A percentile compares a stretch with the other conserved stretches of the same genome.
Evolutionary conservation across 2,797 vertebrate species (phyloP).

Genomic region (Clarias platycephalus): DNA sequence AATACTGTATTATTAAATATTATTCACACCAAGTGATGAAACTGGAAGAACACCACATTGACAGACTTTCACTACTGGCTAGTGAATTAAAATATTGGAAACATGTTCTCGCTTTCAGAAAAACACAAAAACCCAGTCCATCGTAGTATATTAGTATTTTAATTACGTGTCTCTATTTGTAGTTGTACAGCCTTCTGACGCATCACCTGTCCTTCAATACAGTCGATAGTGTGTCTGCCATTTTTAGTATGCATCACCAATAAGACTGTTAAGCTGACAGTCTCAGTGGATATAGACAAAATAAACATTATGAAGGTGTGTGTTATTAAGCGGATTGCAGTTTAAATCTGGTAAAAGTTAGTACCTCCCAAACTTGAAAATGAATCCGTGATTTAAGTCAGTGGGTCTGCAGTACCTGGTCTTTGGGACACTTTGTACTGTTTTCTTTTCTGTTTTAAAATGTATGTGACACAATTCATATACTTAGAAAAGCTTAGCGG

Average conservation of each 20-base stretch:
- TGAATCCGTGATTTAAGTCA: not conserved
- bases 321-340: not conserved
- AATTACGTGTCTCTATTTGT: conserved; percentile 5
- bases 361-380: not conserved
- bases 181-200: not conserved
- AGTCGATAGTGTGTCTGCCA: not conserved
- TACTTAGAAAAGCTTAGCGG: not conserved
- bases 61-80: conserved; percentile 15
- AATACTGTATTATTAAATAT: conserved; percentile 1
- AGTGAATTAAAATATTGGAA: conserved; percentile 13
- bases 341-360: not conserved
- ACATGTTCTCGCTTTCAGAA: not conserved
- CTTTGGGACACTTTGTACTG: not conserved
- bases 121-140: not conserved
- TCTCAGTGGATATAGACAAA: not conserved
- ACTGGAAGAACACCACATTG: not conserved
- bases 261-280: conserved; percentile 11
- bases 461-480: not conserved
- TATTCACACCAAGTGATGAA: conserved; percentile 16
- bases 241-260: not conserved
- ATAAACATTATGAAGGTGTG: not conserved
- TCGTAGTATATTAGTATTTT: not conserved
- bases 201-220: not conserved
- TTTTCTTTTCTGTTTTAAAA: not conserved
- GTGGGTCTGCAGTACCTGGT: not conserved